These are phyloP conservation scores for Urocyon cinereoargenteus DNA, from an alignment of 2,797 vertebrate species.

Conservation along the genomic window DNA sequence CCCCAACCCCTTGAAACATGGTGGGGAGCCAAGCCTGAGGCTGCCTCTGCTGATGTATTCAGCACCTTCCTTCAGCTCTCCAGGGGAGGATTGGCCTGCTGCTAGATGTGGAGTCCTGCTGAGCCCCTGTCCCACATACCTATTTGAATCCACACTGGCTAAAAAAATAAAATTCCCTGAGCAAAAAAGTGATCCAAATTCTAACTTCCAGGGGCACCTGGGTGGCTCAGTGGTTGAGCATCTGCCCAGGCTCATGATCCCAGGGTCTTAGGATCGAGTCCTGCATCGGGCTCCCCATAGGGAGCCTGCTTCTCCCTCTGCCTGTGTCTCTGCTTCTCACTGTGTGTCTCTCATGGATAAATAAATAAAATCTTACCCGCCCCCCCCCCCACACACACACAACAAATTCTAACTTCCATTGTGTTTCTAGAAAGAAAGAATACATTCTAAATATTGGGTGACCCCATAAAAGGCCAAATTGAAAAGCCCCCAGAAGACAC, in stretches of 20 bases:
- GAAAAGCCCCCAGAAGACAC: neutral
- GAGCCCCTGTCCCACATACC: neutral
- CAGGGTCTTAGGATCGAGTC: no score
- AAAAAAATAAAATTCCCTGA: neutral
- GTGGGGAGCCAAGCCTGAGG: neutral
- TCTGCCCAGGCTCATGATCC: no score
- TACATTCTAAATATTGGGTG: neutral
- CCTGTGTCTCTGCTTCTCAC: no score
- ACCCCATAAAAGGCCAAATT: neutral
- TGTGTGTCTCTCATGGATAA: no score
- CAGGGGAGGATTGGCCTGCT: neutral
- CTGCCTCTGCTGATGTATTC: neutral
- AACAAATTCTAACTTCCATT: neutral
- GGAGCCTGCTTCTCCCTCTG: no score
- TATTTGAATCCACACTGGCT: neutral
- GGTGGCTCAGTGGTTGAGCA: no score
- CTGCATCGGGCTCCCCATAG: no score
- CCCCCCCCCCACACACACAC: no score
- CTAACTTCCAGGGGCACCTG: neutral
- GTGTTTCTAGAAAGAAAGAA: neutral
- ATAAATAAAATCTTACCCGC: no score
- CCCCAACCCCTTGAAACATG: neutral
- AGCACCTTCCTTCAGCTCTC: neutral
- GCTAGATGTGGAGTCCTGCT: fast-evolving
- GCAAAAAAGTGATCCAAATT: neutral